Evolutionary conservation across 2,888 invertebrate genomes (phyloP), one percentile per base, ranked within the genome.

Genomic region (Halictus ligatus): DNA sequence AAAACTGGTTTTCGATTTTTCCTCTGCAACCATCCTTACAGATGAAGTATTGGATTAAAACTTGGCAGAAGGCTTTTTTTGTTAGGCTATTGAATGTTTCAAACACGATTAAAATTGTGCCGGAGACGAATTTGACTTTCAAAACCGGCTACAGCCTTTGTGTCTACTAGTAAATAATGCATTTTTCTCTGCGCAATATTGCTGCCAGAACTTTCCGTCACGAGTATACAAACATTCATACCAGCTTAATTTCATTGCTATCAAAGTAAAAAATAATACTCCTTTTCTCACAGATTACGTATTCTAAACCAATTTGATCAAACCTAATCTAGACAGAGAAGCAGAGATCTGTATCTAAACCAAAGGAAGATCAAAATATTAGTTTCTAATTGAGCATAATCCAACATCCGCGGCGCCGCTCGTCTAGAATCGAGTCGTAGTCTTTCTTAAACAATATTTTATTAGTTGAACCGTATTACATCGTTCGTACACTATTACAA

Each of bases 381-480:
- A 69, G 40, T 40, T 35, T 40, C 40, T 29, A 18, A 25, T 25
- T 25, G 29, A 13, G 6, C 25, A 15, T 29, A 29, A 29, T 29
- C 29, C 1, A 12, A 4, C 5, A 64, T 6, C 15, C 5, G 4
- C 15, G 13, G 72, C 35, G 12, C 15, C 15, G 46, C 76, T 54
- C 13, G 25, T 40, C 18, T 35, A 5, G 40, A 12, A 78, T 71
- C 25, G 58, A 74, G 54, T 12, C 21, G 29, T 72, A 29, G 21
- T 76, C 35, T 82, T 85, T 80, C 72, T 90, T 81, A 82, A 89
- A 90, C 90, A 89, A 90, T 89, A 89, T 81, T 89, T 90, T 89
- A 89, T 89, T 89, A 89, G 75, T 74, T 72, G 80, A 74, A 80
- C 81, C 58, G 25, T 75, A 64, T 83, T 87, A 89, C 88, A 87